Conservation (phyloP, 2,888 invertebrate genomes). For the Tetranychus piercei region DNA sequence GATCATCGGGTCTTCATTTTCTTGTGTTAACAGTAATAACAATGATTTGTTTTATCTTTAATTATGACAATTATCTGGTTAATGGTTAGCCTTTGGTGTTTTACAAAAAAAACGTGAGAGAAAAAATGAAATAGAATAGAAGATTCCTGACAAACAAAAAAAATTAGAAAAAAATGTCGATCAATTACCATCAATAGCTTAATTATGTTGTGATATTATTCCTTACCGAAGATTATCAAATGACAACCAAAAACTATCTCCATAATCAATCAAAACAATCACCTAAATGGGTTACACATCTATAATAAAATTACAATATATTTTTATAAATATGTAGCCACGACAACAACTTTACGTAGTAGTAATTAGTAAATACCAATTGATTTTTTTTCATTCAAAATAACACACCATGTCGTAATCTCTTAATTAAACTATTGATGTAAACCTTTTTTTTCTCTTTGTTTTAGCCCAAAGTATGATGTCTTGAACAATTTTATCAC, state of each 20-base stretch:
- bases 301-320: not conserved
- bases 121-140: not conserved
- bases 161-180: not conserved
- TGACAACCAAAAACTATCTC: too few species aligned
- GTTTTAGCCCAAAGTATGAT: not conserved
- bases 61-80: slow-evolving; percentile 1
- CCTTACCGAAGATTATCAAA: too few species aligned
- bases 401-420: not conserved
- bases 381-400: not conserved
- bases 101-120: not conserved
- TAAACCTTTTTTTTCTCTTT: not conserved
- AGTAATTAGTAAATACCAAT: not conserved
- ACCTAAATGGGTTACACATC: not conserved
- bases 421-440: not conserved
- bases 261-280: too few species aligned
- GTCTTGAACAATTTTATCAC: too few species aligned
- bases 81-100: not conserved
- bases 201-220: too few species aligned
- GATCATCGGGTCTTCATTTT: not conserved
- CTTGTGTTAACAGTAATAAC: not conserved
- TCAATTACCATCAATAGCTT: not conserved
- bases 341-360: not conserved
- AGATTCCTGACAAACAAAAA: not conserved
- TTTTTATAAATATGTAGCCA: not conserved
- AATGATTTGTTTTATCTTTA: not conserved